phyloP scores from a whole-genome alignment of 2,113 vertebrate species.

The Notiomystis cincta region DNA sequence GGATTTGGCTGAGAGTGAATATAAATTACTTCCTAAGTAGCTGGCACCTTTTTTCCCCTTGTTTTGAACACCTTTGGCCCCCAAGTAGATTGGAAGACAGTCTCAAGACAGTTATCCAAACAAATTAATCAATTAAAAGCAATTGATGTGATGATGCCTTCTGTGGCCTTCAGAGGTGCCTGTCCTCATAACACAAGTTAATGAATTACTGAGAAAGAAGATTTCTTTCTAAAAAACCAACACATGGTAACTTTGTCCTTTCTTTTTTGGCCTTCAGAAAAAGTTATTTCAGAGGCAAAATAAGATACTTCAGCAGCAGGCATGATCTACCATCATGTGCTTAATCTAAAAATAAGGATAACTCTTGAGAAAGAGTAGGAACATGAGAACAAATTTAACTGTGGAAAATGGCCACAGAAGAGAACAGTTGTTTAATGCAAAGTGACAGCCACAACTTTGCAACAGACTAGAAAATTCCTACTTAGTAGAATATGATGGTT shows the following conservation, averaged over 20 bases:
- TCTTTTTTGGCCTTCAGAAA: not conserved
- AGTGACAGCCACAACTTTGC: not conserved
- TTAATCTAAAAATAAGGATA: constrained; percentile 49
- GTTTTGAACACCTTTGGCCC: not conserved
- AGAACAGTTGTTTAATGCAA: not conserved
- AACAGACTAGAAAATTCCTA: not conserved
- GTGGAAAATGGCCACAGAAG: constrained; percentile 7
- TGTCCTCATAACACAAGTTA: not conserved
- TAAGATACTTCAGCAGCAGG: not conserved
- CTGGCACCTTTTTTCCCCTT: not conserved
- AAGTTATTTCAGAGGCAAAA: not conserved
- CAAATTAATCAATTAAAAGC: not conserved
- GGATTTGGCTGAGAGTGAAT: not conserved
- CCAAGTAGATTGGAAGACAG: not conserved
- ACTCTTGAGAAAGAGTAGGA: constrained; percentile 9
- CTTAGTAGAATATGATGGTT: not conserved
- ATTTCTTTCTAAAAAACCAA: not conserved
- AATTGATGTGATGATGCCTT: not conserved
- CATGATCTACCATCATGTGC: not conserved
- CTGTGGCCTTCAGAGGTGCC: not conserved
- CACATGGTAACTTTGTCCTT: not conserved
- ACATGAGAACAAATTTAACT: constrained; percentile 15
- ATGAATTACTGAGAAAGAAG: not conserved
- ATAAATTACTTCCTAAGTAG: not conserved
- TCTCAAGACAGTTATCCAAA: not conserved